Conservation (phyloP, 2,888 invertebrate genomes). For the Colostygia pectinataria region DNA sequence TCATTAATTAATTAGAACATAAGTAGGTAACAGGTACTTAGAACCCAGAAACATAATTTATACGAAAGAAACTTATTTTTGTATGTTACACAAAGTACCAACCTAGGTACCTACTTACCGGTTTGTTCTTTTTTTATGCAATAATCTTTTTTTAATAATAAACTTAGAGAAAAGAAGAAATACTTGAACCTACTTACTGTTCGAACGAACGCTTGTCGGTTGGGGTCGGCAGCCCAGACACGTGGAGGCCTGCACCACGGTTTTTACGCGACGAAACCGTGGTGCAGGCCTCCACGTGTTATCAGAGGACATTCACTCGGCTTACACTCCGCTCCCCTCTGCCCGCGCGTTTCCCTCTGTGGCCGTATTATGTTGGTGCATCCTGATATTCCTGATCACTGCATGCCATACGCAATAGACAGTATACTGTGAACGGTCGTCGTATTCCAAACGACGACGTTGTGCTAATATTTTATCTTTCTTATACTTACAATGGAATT, state of each 20-base stretch:
- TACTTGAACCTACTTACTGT: not conserved
- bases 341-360: constrained; percentile 52
- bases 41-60: too few species aligned
- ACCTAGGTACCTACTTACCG: too few species aligned
- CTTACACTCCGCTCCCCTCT: constrained; percentile 53
- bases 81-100: too few species aligned
- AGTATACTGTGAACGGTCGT: constrained; percentile 71
- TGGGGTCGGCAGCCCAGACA: constrained; percentile 72
- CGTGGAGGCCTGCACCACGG: constrained; percentile 80
- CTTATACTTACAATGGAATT: constrained; percentile 53
- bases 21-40: too few species aligned
- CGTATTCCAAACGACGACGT: constrained; percentile 40
- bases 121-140: too few species aligned
- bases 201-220: constrained; percentile 32
- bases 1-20: too few species aligned
- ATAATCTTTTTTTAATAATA: too few species aligned
- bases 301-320: constrained; percentile 65
- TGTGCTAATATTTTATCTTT: too few species aligned
- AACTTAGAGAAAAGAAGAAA: too few species aligned
- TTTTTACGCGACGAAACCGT: constrained; percentile 63
- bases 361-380: constrained; percentile 69
- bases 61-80: too few species aligned
- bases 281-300: constrained; percentile 80
- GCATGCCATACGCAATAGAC: constrained; percentile 74
- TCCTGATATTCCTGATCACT: constrained; percentile 77